phyloP scores from a whole-genome alignment of 1,140 invertebrate species.

The Sitophilus oryzae region DNA sequence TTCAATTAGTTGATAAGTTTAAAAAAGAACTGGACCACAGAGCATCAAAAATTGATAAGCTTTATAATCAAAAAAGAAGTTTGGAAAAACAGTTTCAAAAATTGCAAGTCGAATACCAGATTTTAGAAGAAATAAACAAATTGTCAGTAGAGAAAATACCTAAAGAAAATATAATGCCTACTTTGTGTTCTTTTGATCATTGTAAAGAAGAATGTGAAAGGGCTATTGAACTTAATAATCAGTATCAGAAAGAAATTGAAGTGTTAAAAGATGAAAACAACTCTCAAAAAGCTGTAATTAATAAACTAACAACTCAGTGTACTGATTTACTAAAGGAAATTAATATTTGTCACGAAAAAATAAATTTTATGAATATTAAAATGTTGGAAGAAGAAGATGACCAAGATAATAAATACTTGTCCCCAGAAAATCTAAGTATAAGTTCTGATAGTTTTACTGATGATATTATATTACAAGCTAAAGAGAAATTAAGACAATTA shows the following conservation, averaged over 20 bases:
- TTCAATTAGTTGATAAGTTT: slow-evolving; percentile 17
- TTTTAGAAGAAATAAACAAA: slow-evolving; percentile 7
- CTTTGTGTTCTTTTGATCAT: slow-evolving; percentile 15
- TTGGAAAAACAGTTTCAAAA: slow-evolving; percentile 18
- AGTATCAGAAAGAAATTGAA: slow-evolving; percentile 18
- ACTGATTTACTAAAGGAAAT: slow-evolving; percentile 17
- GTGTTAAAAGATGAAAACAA: slow-evolving; percentile 9
- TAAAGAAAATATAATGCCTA: slow-evolving; percentile 2
- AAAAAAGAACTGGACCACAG: slow-evolving; percentile 12
- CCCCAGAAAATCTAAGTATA: neutral
- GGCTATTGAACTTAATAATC: neutral
- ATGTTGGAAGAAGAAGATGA: neutral
- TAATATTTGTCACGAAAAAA: slow-evolving; percentile 18
- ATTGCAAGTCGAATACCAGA: slow-evolving; percentile 11
- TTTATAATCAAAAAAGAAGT: slow-evolving; percentile 6
- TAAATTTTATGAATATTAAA: slow-evolving; percentile 11
- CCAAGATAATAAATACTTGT: neutral
- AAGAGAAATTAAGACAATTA: slow-evolving; percentile 36
- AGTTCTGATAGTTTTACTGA: slow-evolving; percentile 30
- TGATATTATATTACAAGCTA: slow-evolving; percentile 38
- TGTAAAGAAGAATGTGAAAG: slow-evolving; percentile 17
- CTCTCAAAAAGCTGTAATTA: slow-evolving; percentile 15
- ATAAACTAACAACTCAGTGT: slow-evolving; percentile 7
- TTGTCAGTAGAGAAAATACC: neutral
- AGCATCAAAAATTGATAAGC: slow-evolving; percentile 11